A percentile compares a stretch with the other conserved stretches of the same genome.
Evolutionary conservation across 1,140 invertebrate genomes (phyloP).

Genomic region (Nomia melanderi): DNA sequence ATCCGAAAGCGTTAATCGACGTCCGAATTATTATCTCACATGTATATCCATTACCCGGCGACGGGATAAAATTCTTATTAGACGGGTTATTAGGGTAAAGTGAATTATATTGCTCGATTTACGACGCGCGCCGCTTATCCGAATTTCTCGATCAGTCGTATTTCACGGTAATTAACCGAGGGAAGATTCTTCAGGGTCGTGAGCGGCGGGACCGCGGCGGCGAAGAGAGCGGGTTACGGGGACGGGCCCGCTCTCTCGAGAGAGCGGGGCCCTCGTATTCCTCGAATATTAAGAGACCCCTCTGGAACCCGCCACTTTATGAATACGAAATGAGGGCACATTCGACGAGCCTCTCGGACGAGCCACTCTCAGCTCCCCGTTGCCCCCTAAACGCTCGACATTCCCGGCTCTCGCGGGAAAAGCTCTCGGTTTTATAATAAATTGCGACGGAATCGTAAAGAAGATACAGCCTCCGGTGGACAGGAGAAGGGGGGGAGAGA

Average conservation of each 20-base stretch:
- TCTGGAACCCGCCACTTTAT: constrained; percentile 41
- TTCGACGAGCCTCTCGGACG: neutral
- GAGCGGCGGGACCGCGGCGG: no score
- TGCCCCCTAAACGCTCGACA: no score
- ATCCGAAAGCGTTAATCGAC: constrained; percentile 3
- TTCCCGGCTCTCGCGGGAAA: constrained; percentile 49
- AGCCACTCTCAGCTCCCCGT: no score
- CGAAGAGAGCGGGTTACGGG: no score
- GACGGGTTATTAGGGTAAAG: constrained; percentile 27
- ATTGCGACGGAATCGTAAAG: constrained; percentile 56
- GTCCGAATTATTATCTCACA: neutral
- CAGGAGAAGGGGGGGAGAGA: neutral
- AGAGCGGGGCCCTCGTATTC: neutral
- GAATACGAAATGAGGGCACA: constrained; percentile 60
- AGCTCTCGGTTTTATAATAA: constrained; percentile 61
- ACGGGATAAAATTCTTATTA: constrained; percentile 15
- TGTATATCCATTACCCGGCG: neutral
- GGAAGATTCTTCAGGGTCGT: neutral
- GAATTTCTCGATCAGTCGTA: constrained; percentile 49
- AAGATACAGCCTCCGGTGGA: neutral
- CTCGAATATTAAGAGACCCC: constrained; percentile 58
- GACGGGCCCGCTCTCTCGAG: neutral
- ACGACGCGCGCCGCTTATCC: constrained; percentile 19
- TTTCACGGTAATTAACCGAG: constrained; percentile 58
- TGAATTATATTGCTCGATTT: constrained; percentile 37